Conservation (phyloP, 2,797 vertebrate species). For the Geotrypetes seraphini region DNA sequence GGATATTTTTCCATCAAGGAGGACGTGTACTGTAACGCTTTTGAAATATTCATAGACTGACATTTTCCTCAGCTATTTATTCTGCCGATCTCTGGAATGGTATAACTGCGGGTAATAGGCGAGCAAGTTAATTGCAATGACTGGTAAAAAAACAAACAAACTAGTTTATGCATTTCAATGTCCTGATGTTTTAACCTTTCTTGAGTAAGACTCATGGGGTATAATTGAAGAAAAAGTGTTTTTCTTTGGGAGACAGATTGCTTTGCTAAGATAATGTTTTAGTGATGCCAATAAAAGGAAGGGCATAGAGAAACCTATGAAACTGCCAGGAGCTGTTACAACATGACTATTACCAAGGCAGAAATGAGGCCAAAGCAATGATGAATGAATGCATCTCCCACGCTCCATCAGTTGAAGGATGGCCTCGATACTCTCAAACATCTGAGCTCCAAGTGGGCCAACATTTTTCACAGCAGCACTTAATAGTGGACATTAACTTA, state of each 20-base stretch:
- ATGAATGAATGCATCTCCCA: constrained; percentile 79
- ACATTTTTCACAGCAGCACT: constrained; percentile 88
- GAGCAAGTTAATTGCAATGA: no score
- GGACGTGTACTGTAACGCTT: constrained; percentile 17
- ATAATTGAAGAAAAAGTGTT: constrained; percentile 55
- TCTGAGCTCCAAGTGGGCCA: constrained; percentile 77
- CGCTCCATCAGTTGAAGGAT: constrained; percentile 83
- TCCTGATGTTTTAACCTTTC: constrained; percentile 48
- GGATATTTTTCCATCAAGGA: constrained; percentile 17
- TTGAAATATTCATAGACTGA: constrained; percentile 2
- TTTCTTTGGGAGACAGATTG: constrained; percentile 59
- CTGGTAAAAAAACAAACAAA: constrained; percentile 36
- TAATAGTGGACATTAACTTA: constrained; percentile 78
- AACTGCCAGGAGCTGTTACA: constrained; percentile 72
- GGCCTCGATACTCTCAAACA: constrained; percentile 81
- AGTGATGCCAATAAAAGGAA: constrained; percentile 65
- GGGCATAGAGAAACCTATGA: constrained; percentile 67
- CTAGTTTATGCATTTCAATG: constrained; percentile 42
- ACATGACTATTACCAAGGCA: constrained; percentile 76
- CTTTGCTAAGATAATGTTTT: constrained; percentile 59
- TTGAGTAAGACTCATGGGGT: constrained; percentile 42
- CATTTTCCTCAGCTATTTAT: constrained; percentile 18
- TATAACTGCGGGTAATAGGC: constrained; percentile 13
- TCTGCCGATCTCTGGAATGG: constrained; percentile 14
- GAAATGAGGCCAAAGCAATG: constrained; percentile 93